Evolutionary conservation across 2,797 vertebrate species (phyloP), one percentile per base, ranked within the genome.

Genomic region (Catostomus latipinnis): DNA sequence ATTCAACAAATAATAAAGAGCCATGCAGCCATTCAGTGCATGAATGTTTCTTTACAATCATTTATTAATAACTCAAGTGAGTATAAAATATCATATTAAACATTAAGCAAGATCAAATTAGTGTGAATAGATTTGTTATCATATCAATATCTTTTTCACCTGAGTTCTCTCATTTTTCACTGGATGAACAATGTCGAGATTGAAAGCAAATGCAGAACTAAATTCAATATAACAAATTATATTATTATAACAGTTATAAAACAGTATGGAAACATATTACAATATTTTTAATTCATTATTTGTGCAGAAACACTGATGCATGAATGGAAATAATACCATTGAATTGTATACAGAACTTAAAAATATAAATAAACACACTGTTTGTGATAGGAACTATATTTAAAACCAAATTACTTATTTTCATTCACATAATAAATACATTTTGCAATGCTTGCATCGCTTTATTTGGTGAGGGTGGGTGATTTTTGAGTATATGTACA

Each of bases 391-490:
- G 91, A 96, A 93, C 93, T 95, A 92, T 96, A 96, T 95, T 94
- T 96, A 94, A 96, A 96, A 92, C 88, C 92, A 93, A 94, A 93
- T 67, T 16, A 88, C 90, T 89, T 4, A 87, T 83, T 83, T 83
- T 80, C 83, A 86, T 92, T 96, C 94, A 96, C 92, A 96, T 94
- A 97, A 98, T 99, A 98, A 98, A 99, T 98, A 98, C 96, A 96
- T 93, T 93, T 95, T 95, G 93, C 94, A 95, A 93, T 92, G 94
- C 95, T 94, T 95, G 94, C 93, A 95, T 95, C 90, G 95, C 93
- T 86, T 88, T 72, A 80, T 81, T 65, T 70, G 84, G 80, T 83
- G 65, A 48, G 84, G 71, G 83, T 43, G 52, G 67, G 79, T 83
- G 43, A 78, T 74, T 81, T 83, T 78, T 82, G 48, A 83, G 73